Conservation (phyloP, 2,113 vertebrate species). For the Lynx canadensis region DNA sequence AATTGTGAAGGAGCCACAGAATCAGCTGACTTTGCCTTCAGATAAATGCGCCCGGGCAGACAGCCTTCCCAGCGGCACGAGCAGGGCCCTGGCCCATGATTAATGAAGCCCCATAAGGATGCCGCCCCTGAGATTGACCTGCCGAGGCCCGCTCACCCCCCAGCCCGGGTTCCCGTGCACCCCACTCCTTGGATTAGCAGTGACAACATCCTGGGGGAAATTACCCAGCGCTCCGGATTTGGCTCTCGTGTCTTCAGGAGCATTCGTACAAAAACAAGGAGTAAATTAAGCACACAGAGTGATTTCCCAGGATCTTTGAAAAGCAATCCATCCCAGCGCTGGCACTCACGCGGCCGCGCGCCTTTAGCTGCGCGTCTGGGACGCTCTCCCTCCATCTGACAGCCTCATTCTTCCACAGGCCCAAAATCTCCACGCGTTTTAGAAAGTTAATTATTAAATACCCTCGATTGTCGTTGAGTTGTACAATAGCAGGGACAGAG, state of each 20-base stretch:
- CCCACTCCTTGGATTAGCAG: conserved; percentile 68
- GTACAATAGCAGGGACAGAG: conserved; percentile 68
- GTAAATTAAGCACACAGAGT: conserved; percentile 67
- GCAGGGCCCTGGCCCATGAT: conserved; percentile 52
- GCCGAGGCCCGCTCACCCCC: conserved; percentile 17
- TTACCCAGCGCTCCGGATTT: conserved; percentile 72
- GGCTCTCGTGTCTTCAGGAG: conserved; percentile 81
- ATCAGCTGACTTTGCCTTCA: conserved; percentile 46
- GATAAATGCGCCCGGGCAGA: conserved; percentile 19
- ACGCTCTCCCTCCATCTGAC: conserved; percentile 77
- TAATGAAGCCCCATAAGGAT: conserved; percentile 64
- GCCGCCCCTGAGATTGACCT: conserved; percentile 67
- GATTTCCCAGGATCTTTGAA: conserved; percentile 85
- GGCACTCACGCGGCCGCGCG: conserved; percentile 76
- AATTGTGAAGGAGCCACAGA: neutral
- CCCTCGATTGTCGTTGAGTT: conserved; percentile 64
- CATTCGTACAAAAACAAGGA: conserved; percentile 76
- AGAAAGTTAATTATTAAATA: conserved; percentile 86
- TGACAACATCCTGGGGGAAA: conserved; percentile 79
- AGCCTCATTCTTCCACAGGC: conserved; percentile 73
- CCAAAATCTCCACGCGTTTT: conserved; percentile 74
- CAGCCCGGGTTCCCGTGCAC: conserved; percentile 46
- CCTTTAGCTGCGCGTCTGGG: conserved; percentile 63
- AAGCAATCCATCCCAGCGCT: conserved; percentile 75
- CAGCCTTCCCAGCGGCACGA: neutral